These are phyloP conservation scores for Poicephalus gulielmi DNA, from an alignment of 2,113 vertebrate genomes.

Conservation along the genomic window DNA sequence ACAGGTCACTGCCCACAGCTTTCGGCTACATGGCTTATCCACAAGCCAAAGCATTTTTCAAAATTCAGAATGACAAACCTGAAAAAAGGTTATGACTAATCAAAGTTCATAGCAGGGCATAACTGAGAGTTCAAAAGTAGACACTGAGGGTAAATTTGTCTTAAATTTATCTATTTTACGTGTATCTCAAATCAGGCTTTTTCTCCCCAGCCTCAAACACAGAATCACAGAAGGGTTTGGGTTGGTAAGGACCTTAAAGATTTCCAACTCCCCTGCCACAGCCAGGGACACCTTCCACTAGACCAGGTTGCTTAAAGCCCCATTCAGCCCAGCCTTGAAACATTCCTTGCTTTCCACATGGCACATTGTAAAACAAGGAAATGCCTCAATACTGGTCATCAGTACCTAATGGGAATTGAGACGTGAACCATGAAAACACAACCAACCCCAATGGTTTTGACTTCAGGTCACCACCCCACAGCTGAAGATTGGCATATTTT, in stretches of 20 bases:
- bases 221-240: background rate
- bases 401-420: background rate
- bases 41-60: background rate
- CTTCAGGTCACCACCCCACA: background rate
- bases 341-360: background rate
- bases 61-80: conserved; percentile 34
- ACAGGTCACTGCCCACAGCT: conserved; percentile 9
- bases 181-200: background rate
- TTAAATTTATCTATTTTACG: background rate
- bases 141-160: background rate
- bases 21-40: background rate
- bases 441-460: background rate
- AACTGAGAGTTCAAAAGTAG: background rate
- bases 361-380: background rate
- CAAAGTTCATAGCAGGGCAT: background rate
- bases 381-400: background rate
- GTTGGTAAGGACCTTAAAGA: background rate
- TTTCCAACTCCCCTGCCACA: background rate
- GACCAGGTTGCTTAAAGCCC: background rate
- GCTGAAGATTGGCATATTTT: background rate
- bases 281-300: background rate
- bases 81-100: background rate
- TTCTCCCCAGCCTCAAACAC: background rate
- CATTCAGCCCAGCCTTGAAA: background rate
- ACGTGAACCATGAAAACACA: background rate